Conservation (phyloP, 1,140 invertebrate genomes). For the Lethrus apterus region DNA sequence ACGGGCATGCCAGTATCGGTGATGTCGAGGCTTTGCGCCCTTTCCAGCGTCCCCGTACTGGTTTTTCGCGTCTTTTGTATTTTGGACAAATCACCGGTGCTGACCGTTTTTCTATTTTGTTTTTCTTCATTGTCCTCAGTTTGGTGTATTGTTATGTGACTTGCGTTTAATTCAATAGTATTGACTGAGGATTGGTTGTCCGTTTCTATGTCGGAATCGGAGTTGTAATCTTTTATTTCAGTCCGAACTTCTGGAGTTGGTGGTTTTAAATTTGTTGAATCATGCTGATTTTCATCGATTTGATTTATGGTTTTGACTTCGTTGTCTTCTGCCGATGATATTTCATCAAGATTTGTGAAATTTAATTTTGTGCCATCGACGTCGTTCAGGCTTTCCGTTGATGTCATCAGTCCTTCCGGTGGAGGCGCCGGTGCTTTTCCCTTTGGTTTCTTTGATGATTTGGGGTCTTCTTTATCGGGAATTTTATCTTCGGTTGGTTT, state of each 20-base stretch:
- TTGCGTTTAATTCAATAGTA: conserved; percentile 62
- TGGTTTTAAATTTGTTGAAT: conserved; percentile 4
- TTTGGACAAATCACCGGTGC: conserved; percentile 70
- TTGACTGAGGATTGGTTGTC: conserved; percentile 43
- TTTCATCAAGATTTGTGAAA: conserved; percentile 24
- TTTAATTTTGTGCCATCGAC: too few relatives aligned
- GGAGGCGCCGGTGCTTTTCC: conserved; percentile 65
- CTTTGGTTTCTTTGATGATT: conserved; percentile 46
- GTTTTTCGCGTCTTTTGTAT: conserved; percentile 54
- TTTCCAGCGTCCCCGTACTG: conserved; percentile 55
- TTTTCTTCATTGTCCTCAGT: conserved; percentile 50
- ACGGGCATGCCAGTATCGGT: conserved; percentile 52
- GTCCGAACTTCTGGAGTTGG: conserved; percentile 12
- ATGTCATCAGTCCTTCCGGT: conserved; percentile 43
- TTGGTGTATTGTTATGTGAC: conserved; percentile 68
- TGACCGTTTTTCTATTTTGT: conserved; percentile 68
- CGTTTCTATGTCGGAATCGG: conserved; percentile 47
- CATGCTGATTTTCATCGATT: conserved; percentile 8
- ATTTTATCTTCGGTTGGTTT: conserved; percentile 43
- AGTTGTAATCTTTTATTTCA: conserved; percentile 28
- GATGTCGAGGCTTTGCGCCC: conserved; percentile 75
- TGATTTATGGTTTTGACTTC: conserved; percentile 6
- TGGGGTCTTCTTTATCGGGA: conserved; percentile 33
- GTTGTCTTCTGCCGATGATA: conserved; percentile 9
- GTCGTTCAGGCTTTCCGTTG: conserved; percentile 22